phyloP scores from a whole-genome alignment of 2,113 vertebrate species.

The Procavia capensis region DNA sequence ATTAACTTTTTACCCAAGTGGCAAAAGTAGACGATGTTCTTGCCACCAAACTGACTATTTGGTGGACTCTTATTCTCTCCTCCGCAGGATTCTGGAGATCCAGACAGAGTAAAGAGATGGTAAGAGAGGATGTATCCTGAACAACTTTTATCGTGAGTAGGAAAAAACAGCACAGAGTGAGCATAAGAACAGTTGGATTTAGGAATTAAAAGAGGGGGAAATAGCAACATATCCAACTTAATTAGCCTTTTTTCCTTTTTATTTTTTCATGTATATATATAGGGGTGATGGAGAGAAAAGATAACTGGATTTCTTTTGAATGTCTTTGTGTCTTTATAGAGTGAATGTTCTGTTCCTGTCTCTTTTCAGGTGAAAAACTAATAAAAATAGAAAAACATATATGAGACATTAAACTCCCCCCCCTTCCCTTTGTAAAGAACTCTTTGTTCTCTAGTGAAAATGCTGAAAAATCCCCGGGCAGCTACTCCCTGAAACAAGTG shows the following conservation, averaged over 20 bases:
- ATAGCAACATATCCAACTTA: conserved; percentile 85
- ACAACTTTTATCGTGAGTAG: conserved; percentile 83
- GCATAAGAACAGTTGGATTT: conserved; percentile 82
- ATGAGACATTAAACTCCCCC: conserved; percentile 88
- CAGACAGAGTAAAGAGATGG: conserved; percentile 55
- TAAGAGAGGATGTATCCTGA: conserved; percentile 71
- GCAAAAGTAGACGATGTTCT: conserved; percentile 84
- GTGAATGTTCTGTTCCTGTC: conserved; percentile 85
- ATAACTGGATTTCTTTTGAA: conserved; percentile 85
- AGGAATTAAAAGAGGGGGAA: conserved; percentile 83
- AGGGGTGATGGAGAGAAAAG: conserved; percentile 79
- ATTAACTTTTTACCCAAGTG: conserved; percentile 87
- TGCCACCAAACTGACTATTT: conserved; percentile 72
- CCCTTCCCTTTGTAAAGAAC: conserved; percentile 89
- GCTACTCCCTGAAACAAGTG: conserved; percentile 92
- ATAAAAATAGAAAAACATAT: conserved; percentile 90
- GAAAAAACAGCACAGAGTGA: conserved; percentile 79
- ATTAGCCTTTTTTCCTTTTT: conserved; percentile 84
- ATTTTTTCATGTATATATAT: conserved; percentile 83
- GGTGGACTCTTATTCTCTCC: conserved; percentile 51
- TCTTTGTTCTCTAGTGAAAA: conserved; percentile 93
- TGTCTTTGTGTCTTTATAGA: conserved; percentile 87
- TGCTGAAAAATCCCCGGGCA: conserved; percentile 91
- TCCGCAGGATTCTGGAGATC: conserved; percentile 59
- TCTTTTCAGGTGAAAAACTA: conserved; percentile 84